phyloP scores from a whole-genome alignment of 2,888 invertebrate genomes.

The Acanthosepion pharaonis region DNA sequence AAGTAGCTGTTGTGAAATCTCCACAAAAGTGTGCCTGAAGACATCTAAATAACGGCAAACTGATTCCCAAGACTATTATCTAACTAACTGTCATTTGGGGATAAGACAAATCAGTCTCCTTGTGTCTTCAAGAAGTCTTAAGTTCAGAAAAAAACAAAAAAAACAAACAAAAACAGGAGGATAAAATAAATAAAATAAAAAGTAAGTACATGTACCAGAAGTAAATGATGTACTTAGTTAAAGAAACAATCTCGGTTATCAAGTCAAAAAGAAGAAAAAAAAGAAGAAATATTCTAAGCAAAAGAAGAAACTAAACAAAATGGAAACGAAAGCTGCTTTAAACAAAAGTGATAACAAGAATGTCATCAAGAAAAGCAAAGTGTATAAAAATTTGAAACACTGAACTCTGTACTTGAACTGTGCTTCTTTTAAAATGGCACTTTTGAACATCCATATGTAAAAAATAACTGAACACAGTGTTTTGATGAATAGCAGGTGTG shows the following conservation, averaged over 20 bases:
- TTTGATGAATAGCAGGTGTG: slow-evolving; percentile 21
- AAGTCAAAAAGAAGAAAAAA: background rate
- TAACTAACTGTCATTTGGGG: slow-evolving; percentile 4
- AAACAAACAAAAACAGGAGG: background rate
- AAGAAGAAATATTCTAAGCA: background rate
- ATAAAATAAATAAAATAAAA: background rate
- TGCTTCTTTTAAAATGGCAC: background rate
- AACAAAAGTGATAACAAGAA: background rate
- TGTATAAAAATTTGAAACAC: background rate
- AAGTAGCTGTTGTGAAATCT: background rate
- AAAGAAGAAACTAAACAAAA: background rate
- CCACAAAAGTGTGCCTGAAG: background rate
- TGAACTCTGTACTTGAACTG: background rate
- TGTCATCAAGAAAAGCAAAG: background rate
- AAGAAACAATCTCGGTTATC: background rate
- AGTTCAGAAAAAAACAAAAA: background rate
- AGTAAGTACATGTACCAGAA: background rate
- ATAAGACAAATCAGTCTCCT: slow-evolving; percentile 7
- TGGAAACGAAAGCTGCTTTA: background rate
- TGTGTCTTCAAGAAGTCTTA: background rate
- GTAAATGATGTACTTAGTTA: background rate
- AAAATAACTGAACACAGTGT: background rate
- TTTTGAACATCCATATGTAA: background rate
- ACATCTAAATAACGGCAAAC: background rate
- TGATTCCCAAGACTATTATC: slow-evolving; percentile 2